A percentile compares a stretch with the other conserved stretches of the same genome.
Conservation (phyloP, 2,113 vertebrate species). For the Saguinus imperator region DNA sequence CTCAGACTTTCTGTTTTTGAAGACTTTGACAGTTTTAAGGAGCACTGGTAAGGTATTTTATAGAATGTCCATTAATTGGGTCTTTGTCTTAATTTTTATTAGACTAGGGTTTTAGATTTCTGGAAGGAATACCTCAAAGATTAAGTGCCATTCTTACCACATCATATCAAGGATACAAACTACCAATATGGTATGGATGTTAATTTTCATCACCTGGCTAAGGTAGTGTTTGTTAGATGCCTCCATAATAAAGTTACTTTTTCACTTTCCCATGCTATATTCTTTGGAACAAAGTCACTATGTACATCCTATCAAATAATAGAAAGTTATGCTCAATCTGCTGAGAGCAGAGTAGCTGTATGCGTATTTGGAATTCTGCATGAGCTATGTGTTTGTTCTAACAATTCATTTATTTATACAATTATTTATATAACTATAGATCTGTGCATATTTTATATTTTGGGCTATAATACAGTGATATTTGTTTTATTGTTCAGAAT, state of each 20-base stretch:
- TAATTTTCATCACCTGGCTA: neutral
- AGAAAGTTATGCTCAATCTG: neutral
- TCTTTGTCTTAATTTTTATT: neutral
- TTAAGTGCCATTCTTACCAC: neutral
- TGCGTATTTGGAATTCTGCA: neutral
- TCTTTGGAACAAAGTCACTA: neutral
- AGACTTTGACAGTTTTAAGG: neutral
- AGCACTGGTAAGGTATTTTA: neutral
- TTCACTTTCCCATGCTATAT: neutral
- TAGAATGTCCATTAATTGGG: neutral
- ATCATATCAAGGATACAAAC: neutral
- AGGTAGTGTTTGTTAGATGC: neutral
- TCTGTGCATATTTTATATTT: neutral
- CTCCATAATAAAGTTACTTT: neutral
- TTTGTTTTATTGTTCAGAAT: neutral
- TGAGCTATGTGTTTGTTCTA: neutral
- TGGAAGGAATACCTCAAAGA: too few relatives aligned
- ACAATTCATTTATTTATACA: neutral
- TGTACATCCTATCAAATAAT: neutral
- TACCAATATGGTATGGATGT: neutral
- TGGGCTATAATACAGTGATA: neutral
- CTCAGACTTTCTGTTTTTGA: neutral
- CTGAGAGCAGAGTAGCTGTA: neutral
- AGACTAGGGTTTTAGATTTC: neutral
- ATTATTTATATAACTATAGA: neutral